Conservation (phyloP, 2,888 invertebrate genomes). For the Sarcophaga rosellei region DNA sequence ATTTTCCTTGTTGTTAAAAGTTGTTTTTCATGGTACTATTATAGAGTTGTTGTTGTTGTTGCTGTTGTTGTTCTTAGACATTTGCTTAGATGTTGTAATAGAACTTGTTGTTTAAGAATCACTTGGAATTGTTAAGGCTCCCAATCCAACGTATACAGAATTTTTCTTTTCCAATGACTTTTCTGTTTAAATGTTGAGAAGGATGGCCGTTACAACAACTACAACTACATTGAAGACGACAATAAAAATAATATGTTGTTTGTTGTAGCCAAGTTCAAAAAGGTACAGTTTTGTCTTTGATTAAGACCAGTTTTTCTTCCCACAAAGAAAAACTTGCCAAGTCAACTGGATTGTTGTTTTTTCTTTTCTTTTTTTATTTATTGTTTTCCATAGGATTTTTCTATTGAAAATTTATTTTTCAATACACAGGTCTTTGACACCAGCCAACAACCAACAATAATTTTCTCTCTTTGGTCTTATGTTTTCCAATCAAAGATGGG, state of each 20-base stretch:
- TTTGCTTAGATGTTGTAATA: conserved; percentile 64
- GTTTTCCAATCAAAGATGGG: background rate
- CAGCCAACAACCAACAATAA: background rate
- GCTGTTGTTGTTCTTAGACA: conserved; percentile 42
- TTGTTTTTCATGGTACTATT: conserved; percentile 4
- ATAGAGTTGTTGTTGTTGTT: conserved; percentile 22
- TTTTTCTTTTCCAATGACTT: conserved; percentile 44
- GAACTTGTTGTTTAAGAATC: conserved; percentile 46
- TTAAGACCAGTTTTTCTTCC: conserved; percentile 60
- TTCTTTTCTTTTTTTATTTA: background rate
- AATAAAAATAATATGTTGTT: background rate
- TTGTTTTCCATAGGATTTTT: conserved; percentile 37
- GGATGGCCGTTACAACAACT: conserved; percentile 49
- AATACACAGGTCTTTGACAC: conserved; percentile 49
- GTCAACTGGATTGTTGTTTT: conserved; percentile 13
- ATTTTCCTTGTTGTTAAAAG: conserved; percentile 8
- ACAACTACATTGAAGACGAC: conserved; percentile 7
- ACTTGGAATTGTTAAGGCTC: conserved; percentile 45
- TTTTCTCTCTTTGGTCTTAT: background rate
- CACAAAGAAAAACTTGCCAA: conserved; percentile 60
- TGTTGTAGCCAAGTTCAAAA: background rate
- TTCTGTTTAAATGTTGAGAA: conserved; percentile 42
- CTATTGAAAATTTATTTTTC: conserved; percentile 32
- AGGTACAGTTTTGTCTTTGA: conserved; percentile 51
- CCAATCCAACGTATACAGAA: conserved; percentile 42